A percentile compares a stretch with the other conserved stretches of the same genome.
Conservation (phyloP, 1,140 invertebrate genomes). For the Drepana arcuata region DNA sequence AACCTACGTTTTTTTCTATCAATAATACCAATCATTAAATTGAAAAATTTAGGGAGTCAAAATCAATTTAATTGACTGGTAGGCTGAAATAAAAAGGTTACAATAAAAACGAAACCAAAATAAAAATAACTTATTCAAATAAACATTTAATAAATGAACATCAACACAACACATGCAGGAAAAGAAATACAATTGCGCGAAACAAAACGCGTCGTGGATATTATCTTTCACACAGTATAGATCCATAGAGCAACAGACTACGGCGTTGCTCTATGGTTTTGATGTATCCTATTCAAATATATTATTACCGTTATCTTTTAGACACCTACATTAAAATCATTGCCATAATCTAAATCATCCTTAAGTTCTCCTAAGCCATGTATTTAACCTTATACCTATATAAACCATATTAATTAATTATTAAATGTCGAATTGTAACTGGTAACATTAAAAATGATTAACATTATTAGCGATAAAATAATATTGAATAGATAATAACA, state of each 20-base stretch:
- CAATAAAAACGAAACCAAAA: constrained; percentile 33
- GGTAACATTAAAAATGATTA: constrained; percentile 8
- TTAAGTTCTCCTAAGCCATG: constrained; percentile 15
- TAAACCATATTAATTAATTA: constrained; percentile 7
- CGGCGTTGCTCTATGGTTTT: constrained; percentile 15
- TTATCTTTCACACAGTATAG: constrained; percentile 45
- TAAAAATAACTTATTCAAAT: constrained; percentile 21
- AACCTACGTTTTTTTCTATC: no score
- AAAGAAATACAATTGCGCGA: no score
- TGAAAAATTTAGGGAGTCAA: constrained; percentile 68
- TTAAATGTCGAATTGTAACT: constrained; percentile 4
- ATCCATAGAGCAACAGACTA: no score
- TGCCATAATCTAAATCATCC: constrained; percentile 5
- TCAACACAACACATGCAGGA: no score
- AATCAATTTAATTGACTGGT: constrained; percentile 58
- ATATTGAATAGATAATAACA: background rate
- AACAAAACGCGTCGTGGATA: constrained; percentile 25
- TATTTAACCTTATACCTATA: constrained; percentile 12
- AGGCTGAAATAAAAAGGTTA: constrained; percentile 32
- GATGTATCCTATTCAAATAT: constrained; percentile 14
- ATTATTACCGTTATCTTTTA: constrained; percentile 7
- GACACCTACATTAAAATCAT: constrained; percentile 12
- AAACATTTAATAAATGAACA: constrained; percentile 39
- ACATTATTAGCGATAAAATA: constrained; percentile 5
- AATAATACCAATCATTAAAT: no score